Evolutionary conservation across 2,797 vertebrate genomes (phyloP), one percentile per base, ranked within the genome.

Genomic region (Eulemur mongoz): DNA sequence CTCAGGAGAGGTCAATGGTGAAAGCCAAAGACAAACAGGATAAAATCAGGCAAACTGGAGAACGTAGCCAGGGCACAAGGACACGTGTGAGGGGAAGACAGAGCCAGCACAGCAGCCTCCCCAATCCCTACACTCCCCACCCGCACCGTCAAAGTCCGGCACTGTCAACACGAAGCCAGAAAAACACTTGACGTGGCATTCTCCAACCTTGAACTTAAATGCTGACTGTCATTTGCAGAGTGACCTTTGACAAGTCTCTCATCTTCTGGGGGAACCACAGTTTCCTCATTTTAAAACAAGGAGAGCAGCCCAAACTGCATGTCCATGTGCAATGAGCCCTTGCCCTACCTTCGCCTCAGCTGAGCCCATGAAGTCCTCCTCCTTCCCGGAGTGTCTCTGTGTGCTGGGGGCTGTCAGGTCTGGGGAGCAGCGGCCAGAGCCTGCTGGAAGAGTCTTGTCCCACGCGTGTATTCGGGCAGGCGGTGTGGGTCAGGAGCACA

Each of bases 211-310:
- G 70, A 43, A 32, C 84, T 50, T 69, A 54, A 59, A 81, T 32
- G 78, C 22, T 48, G 1, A 11, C 92, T 43, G 86, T 50, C 89
- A 25, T n/a, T 14, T 78, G 30, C 38, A 52, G 35, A 75, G 35
- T 87, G 89, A 85, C 72, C 89, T 52, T 82, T 54, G 84, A 78
- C 65, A 73, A 83, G 89, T 59, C 50, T 72, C 92, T 61, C 54
- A 2, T 81, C 86, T 83, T 76, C 81, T n/a, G 38, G 70, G 76
- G 22, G 27, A 95, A 82, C 15, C 79, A 63, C 82, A 52, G 6
- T 78, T 88, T 95, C 61, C 90, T 97, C 76, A n/a, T 63, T 93
- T 89, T 73, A 23, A 90, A 95, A 75, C 50, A n/a, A 93, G n/a
- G 30, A 84, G 25, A 75, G 63, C 63, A 38, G 35, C 48, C 57